phyloP scores from a whole-genome alignment of 1,140 invertebrate species.

The Pseudobourletiella spinata region DNA sequence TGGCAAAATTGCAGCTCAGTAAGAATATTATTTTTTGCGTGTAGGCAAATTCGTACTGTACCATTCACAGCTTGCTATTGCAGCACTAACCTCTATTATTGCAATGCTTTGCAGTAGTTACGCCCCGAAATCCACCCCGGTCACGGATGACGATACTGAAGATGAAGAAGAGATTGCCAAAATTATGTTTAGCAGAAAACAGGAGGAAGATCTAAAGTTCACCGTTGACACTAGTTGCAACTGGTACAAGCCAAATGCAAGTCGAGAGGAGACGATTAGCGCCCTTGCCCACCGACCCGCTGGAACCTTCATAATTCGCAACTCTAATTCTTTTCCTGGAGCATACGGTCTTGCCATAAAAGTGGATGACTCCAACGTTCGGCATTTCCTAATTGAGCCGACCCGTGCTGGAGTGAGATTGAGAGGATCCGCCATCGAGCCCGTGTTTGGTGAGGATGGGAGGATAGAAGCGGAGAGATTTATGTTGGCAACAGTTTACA shows the following conservation, averaged over 20 bases:
- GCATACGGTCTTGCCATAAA: constrained; percentile 94
- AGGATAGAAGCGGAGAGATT: too few species aligned
- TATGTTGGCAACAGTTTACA: too few species aligned
- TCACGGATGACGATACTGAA: not conserved
- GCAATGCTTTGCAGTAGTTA: not conserved
- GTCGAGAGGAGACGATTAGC: constrained; percentile 30
- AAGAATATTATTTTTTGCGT: too few species aligned
- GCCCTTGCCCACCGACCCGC: constrained; percentile 75
- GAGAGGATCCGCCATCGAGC: constrained; percentile 93
- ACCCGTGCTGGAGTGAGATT: constrained; percentile 87
- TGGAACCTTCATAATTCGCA: constrained; percentile 92
- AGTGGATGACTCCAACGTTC: constrained; percentile 52
- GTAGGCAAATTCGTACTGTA: too few species aligned
- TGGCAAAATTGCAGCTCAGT: not conserved
- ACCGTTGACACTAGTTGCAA: not conserved
- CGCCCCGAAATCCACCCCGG: not conserved
- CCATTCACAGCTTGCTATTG: too few species aligned
- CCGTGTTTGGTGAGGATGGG: constrained; percentile 80
- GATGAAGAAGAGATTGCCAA: constrained; percentile 9
- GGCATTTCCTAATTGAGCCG: constrained; percentile 66
- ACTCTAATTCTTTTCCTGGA: constrained; percentile 82
- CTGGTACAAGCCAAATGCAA: constrained; percentile 23
- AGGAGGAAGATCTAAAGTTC: not conserved
- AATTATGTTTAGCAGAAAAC: not conserved
- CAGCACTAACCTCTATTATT: too few species aligned